Conservation (phyloP, 1,140 invertebrate genomes). For the Ganaspis sp. region DNA sequence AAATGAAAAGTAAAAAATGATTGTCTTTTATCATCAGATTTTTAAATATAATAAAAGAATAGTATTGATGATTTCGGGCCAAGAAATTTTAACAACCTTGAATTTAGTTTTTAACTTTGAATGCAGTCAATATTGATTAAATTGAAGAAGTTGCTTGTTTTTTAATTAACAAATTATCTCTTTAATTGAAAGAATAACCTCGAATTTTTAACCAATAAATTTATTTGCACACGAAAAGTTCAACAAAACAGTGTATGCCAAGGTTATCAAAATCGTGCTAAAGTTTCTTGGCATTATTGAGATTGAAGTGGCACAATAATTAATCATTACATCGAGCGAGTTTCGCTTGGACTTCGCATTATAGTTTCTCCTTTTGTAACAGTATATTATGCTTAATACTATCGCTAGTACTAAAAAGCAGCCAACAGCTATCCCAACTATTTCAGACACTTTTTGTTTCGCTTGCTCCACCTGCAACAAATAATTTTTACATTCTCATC, state of each 20-base stretch:
- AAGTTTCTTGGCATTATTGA: slow-evolving; percentile 30
- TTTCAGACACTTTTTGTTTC: slow-evolving; percentile 66
- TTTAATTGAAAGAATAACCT: slow-evolving; percentile 20
- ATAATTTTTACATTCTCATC: too few species aligned
- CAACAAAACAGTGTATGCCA: slow-evolving; percentile 24
- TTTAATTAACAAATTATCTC: slow-evolving; percentile 24
- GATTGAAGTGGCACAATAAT: slow-evolving; percentile 31
- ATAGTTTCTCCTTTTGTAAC: slow-evolving; percentile 61
- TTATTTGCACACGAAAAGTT: background rate
- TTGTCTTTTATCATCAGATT: too few species aligned
- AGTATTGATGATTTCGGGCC: background rate
- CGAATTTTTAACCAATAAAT: background rate
- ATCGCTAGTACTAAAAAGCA: slow-evolving; percentile 61
- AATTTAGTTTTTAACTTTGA: background rate
- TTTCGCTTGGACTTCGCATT: slow-evolving; percentile 59
- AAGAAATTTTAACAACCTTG: background rate
- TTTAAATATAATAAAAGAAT: too few species aligned
- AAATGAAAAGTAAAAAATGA: too few species aligned
- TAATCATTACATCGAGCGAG: slow-evolving; percentile 56
- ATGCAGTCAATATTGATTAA: background rate
- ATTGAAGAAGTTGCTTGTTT: slow-evolving; percentile 10
- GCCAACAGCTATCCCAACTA: slow-evolving; percentile 65
- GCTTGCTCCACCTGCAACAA: slow-evolving; percentile 61
- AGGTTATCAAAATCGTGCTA: slow-evolving; percentile 36
- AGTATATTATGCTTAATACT: slow-evolving; percentile 61